These are phyloP conservation scores for Lycaon pictus DNA, from an alignment of 2,113 vertebrate species.

Conservation along the genomic window DNA sequence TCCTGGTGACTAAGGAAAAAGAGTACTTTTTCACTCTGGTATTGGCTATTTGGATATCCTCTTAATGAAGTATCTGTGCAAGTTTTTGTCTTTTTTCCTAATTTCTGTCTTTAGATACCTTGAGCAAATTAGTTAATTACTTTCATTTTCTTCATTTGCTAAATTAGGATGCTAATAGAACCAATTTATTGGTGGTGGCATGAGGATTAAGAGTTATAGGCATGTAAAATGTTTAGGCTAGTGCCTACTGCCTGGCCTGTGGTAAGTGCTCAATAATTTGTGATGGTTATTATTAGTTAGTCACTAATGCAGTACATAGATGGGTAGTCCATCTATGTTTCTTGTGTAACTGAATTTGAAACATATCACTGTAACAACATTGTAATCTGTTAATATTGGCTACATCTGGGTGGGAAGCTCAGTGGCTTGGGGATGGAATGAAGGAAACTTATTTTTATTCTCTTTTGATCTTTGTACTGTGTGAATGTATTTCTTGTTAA, in stretches of 20 bases:
- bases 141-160: not conserved
- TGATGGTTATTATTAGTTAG: not conserved
- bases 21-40: not conserved
- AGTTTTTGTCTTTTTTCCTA: conserved; percentile 6
- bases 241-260: not conserved
- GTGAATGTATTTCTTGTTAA: not conserved
- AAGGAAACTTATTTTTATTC: not conserved
- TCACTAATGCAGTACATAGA: not conserved
- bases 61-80: not conserved
- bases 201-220: not conserved
- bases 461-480: conserved; percentile 7
- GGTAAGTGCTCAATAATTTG: not conserved
- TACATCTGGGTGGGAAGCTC: not conserved
- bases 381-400: not conserved
- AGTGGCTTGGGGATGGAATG: not conserved
- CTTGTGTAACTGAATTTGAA: not conserved
- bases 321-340: not conserved
- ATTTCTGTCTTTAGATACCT: not conserved
- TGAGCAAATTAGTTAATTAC: not conserved
- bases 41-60: not conserved
- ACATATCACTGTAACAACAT: not conserved
- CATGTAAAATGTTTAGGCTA: not conserved
- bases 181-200: not conserved
- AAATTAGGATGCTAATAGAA: not conserved
- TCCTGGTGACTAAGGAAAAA: not conserved